phyloP scores from a whole-genome alignment of 2,113 vertebrate species.

The Eurypyga helias region DNA sequence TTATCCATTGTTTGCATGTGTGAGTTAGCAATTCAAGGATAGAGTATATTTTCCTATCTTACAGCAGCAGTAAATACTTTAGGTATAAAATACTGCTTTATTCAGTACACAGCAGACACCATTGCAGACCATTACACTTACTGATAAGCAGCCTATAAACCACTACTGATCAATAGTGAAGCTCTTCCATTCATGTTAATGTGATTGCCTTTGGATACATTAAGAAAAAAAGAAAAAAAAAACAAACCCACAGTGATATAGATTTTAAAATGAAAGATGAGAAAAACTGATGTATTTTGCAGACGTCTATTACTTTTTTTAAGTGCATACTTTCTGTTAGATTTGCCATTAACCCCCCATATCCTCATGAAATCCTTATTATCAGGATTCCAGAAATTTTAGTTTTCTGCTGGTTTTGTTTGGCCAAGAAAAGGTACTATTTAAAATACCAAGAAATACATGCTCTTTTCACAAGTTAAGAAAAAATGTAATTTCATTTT shows the following conservation, averaged over 20 bases:
- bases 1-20: not conserved
- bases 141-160: not conserved
- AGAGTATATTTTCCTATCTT: not conserved
- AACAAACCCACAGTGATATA: not conserved
- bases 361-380: not conserved
- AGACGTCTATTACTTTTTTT: not conserved
- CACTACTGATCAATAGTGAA: not conserved
- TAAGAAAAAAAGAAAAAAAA: not conserved
- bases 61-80: not conserved
- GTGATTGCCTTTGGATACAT: not conserved
- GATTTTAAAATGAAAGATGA: not conserved
- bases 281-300: not conserved
- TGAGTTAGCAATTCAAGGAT: not conserved
- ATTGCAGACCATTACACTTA: not conserved
- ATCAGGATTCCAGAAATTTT: not conserved
- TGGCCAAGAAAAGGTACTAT: not conserved
- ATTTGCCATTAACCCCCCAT: not conserved
- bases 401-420: not conserved
- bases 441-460: not conserved
- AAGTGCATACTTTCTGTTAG: not conserved
- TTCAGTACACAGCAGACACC: not conserved
- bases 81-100: not conserved
- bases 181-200: not conserved
- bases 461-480: not conserved
- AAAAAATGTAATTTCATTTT: not conserved